phyloP scores from a whole-genome alignment of 1,140 invertebrate species.

The Hyphantria cunea region DNA sequence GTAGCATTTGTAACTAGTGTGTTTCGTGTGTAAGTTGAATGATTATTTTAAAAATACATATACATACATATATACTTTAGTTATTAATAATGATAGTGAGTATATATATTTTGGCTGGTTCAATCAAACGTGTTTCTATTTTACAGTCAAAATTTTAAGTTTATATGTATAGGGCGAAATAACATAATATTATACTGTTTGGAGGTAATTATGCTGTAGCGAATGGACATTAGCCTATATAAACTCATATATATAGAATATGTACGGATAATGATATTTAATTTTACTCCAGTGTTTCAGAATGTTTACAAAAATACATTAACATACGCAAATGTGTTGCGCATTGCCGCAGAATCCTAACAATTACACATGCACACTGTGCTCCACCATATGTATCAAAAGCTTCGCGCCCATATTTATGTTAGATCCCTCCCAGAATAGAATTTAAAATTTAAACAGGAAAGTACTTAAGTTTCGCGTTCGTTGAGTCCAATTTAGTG shows the following conservation, averaged over 20 bases:
- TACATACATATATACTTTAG: too few species aligned
- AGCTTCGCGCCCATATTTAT: constrained; percentile 11
- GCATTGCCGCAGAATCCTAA: not conserved
- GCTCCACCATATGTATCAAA: constrained; percentile 7
- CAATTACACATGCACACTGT: constrained; percentile 13
- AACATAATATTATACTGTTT: too few species aligned
- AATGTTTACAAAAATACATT: constrained; percentile 3
- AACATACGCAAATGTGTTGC: constrained; percentile 4
- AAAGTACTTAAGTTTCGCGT: constrained; percentile 27
- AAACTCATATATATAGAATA: constrained; percentile 1
- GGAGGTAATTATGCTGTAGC: too few species aligned
- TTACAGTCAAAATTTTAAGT: too few species aligned
- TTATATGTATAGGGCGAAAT: too few species aligned
- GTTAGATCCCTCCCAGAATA: constrained; percentile 32
- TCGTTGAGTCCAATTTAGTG: constrained; percentile 15
- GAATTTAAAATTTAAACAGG: constrained; percentile 40
- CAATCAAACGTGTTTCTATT: too few species aligned
- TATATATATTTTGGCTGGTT: too few species aligned
- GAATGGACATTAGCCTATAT: not conserved
- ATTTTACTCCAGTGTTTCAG: not conserved
- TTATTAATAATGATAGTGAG: too few species aligned
- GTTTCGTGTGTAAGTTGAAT: too few species aligned
- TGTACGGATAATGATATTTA: not conserved
- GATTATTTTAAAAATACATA: too few species aligned
- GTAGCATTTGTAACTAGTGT: too few species aligned